These are phyloP conservation scores for Pluvialis apricaria DNA, from an alignment of 2,113 vertebrate genomes.

Conservation along the genomic window DNA sequence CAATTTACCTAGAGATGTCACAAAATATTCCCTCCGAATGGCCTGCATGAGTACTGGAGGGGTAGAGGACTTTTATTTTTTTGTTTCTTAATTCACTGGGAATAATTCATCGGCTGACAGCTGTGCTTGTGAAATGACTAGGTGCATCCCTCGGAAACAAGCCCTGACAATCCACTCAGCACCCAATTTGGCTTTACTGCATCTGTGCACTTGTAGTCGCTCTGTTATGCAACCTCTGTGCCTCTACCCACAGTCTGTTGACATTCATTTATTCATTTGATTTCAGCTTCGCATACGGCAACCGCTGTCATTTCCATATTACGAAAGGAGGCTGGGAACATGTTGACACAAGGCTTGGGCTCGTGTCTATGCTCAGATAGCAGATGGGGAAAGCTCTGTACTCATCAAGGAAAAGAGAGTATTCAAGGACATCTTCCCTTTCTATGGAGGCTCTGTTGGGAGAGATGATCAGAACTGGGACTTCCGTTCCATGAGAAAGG, in stretches of 20 bases:
- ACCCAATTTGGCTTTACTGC: background rate
- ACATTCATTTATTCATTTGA: conserved; percentile 61
- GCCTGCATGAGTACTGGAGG: background rate
- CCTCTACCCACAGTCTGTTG: conserved; percentile 41
- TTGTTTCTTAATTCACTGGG: background rate
- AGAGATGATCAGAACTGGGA: background rate
- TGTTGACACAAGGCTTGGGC: conserved; percentile 38
- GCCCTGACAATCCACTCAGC: conserved; percentile 32
- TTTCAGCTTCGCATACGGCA: conserved; percentile 14
- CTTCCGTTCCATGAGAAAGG: background rate
- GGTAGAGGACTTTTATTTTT: background rate
- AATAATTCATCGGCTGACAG: conserved; percentile 27
- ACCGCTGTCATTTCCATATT: conserved; percentile 34
- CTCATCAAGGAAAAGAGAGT: background rate
- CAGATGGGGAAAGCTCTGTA: conserved; percentile 9
- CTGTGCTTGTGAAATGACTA: conserved; percentile 19
- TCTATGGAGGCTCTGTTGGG: background rate
- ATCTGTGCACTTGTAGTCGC: conserved; percentile 12
- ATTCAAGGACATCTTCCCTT: conserved; percentile 15
- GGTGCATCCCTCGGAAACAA: conserved; percentile 21
- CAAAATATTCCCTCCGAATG: background rate
- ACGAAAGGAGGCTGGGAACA: conserved; percentile 2
- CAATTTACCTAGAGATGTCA: background rate
- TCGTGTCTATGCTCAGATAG: background rate
- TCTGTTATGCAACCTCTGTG: conserved; percentile 39